Base-by-base conservation (phyloP, 2,888 invertebrate species). In the Acronicta alni region DNA sequence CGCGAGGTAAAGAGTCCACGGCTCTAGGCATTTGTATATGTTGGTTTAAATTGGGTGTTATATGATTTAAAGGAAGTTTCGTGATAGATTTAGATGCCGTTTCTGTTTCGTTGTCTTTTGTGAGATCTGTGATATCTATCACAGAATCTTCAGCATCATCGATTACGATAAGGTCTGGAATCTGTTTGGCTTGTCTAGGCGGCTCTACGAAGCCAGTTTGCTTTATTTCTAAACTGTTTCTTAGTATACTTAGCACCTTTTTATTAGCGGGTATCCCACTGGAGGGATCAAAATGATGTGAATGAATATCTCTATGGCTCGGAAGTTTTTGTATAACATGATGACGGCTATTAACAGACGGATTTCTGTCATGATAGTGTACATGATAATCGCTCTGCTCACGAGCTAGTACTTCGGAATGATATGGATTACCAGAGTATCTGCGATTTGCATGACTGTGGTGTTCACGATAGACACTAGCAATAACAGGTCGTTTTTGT, bases 201-300 rank as follows among this genome's bases (percentile, higher is more conserved):
- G 95, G 92, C 75, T 96, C 96, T 57, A 91, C 89, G 55, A 91
- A 93, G 42, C 92, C 94, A 60, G 95, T 87, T 79, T 93, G 92
- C 78, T 93, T 96, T 47, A 95, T 96, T 89, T 97, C 97, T 77
- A 97, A 91, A 85, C 96, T 97, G 75, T 96, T 96, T 79, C 97
- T 93, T 52, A 97, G 87, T 79, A 97, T 95, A 80, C 96, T 96
- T 63, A 97, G 89, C n/a, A 97, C 96, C 66, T 95, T 94, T 83
- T 96, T 96, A 82, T 97, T 96, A n/a, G 96, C 96, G 35, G 96
- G 96, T 23, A 93, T 88, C 41, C 92, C 91, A 62, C 83, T 89
- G 45, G 88, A 85, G 37, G 84, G 67, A 54, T 90, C 90, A 66
- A 85, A 70, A 75, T 89, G 83, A 79, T 90, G 89, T 44, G 86